Percentiles rank a stretch among this genome's conserved stretches.
Conservation (phyloP, 2,113 vertebrate genomes). For the Actinemys pallida region DNA sequence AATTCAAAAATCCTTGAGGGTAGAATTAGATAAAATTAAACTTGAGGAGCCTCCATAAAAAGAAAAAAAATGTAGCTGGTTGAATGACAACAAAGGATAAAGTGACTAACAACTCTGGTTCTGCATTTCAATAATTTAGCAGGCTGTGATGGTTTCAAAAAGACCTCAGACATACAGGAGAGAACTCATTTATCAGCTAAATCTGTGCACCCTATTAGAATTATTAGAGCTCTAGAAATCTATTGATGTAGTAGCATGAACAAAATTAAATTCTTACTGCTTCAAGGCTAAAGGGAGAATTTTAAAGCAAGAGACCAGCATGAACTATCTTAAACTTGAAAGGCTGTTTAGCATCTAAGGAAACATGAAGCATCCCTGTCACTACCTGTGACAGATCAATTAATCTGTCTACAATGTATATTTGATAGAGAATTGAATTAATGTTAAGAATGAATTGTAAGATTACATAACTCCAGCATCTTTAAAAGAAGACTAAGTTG, state of each 20-base stretch:
- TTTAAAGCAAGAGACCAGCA: background rate
- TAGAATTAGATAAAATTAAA: background rate
- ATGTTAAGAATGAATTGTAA: background rate
- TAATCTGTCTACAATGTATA: background rate
- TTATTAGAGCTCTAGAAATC: background rate
- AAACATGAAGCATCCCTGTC: background rate
- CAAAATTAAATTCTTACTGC: background rate
- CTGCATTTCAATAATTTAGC: slow-evolving; percentile 7
- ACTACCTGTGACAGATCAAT: background rate
- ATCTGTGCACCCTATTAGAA: slow-evolving; percentile 4
- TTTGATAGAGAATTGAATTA: background rate
- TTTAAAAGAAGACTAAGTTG: background rate
- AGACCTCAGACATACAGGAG: background rate
- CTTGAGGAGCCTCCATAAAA: background rate
- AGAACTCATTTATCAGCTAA: background rate
- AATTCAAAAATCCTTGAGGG: background rate
- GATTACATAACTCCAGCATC: background rate
- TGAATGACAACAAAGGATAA: slow-evolving; percentile 1
- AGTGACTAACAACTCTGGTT: background rate
- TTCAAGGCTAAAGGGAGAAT: background rate
- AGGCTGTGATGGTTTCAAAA: slow-evolving; percentile 12
- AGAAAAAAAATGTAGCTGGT: background rate
- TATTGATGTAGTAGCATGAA: background rate
- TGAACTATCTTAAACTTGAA: background rate
- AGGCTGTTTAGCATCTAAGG: background rate